Evolutionary conservation across 1,140 invertebrate genomes (phyloP).

Genomic region (Nautilus pompilius): DNA sequence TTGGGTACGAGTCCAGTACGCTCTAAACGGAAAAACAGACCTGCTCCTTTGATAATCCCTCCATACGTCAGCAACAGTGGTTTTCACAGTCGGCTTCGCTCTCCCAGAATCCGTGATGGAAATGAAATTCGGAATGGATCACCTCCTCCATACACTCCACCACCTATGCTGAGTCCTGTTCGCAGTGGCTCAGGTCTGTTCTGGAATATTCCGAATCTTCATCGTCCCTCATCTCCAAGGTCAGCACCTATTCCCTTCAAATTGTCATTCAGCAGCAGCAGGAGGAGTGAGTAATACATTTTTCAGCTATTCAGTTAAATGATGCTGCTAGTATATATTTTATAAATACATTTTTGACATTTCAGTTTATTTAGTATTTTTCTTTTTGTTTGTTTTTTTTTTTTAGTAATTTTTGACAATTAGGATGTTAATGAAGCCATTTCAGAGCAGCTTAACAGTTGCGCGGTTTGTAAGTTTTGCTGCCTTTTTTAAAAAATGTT

Average conservation of each 20-base stretch:
- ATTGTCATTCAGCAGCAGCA: not conserved
- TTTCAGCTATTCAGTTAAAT: too few species aligned
- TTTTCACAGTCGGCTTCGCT: constrained; percentile 60
- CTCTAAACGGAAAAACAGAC: constrained; percentile 63
- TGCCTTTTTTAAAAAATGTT: too few species aligned
- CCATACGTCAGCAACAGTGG: constrained; percentile 58
- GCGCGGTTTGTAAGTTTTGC: too few species aligned
- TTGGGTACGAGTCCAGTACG: constrained; percentile 46
- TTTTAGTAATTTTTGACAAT: too few species aligned
- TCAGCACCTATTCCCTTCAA: constrained; percentile 45
- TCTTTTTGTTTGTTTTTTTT: too few species aligned
- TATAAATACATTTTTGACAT: too few species aligned
- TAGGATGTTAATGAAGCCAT: too few species aligned
- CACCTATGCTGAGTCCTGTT: constrained; percentile 86
- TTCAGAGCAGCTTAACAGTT: too few species aligned
- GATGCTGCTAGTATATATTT: too few species aligned
- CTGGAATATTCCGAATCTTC: constrained; percentile 55
- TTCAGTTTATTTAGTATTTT: too few species aligned
- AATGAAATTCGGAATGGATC: constrained; percentile 45
- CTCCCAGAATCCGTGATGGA: constrained; percentile 57
- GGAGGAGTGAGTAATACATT: not conserved
- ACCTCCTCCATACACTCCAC: constrained; percentile 74
- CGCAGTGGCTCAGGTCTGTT: constrained; percentile 83
- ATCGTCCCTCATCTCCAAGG: constrained; percentile 34
- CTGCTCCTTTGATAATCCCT: constrained; percentile 62